Evolutionary conservation across 2,888 invertebrate species (phyloP), one percentile per base, ranked within the genome.

Genomic region (Caenorhabditis imperialis): DNA sequence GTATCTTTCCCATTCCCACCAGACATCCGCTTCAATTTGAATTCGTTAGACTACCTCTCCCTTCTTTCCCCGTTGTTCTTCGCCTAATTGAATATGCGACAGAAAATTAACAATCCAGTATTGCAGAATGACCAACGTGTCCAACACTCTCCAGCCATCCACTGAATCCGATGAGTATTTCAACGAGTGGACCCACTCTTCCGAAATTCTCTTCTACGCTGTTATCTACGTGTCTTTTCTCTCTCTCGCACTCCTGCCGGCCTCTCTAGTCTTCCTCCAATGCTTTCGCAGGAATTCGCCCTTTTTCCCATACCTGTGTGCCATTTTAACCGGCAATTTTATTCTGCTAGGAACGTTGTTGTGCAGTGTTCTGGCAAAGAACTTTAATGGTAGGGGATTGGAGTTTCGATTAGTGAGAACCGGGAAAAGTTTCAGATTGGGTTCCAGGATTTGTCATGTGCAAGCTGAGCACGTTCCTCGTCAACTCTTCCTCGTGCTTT

Each of bases 401-500:
- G 30, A 16, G 25, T 16, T n/a, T 16, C 35, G 20, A 27, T 7
- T 47, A 27, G 27, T 25, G n/a, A 47, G 5, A 44, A 18, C 7
- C 18, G n/a, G 23, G n/a, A n/a, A n/a, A n/a, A n/a, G n/a, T 55
- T 76, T 27, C 57, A 79, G 73, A 58, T 22, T n/a, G 58, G 3
- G 20, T 75, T 38, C 77, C 75, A 3, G 79, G 79, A 2, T 53
- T 55, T 14, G 18, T 71, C 0, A 58, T 80, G 53, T 81, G 81
- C 50, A 81, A 81, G 42, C n/a, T 78, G n/a, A 70, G 54, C 2
- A 69, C 72, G 0, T 81, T 78, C 48, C 61, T 75, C 0, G 75
- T 75, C 20, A 77, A 81, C 48, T 57, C 74, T 7, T 81, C 77
- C 0, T 75, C 78, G 0, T 81, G 78, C 47, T 81, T 81, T 57